phyloP scores from a whole-genome alignment of 2,888 invertebrate genomes.

The Willowsia nigromaculata region DNA sequence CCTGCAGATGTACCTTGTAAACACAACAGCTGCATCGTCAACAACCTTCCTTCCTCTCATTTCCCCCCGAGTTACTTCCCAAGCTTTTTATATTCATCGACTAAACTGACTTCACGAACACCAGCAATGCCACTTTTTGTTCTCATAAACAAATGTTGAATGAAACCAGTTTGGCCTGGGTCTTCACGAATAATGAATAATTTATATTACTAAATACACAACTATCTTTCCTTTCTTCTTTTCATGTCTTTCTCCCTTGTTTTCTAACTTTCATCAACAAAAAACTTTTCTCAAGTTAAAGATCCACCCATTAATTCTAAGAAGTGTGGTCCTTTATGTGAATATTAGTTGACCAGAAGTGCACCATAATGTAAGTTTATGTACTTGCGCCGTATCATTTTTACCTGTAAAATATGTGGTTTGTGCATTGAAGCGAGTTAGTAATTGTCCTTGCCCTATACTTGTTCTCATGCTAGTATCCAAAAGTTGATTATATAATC shows the following conservation, averaged over 20 bases:
- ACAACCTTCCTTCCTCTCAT: neutral
- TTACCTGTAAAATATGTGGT: neutral
- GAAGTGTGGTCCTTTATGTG: too few species aligned
- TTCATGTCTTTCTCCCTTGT: neutral
- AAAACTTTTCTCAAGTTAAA: too few species aligned
- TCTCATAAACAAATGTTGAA: neutral
- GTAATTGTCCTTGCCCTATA: neutral
- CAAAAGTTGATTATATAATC: neutral
- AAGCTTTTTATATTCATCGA: neutral
- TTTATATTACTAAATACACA: neutral
- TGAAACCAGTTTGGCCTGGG: neutral
- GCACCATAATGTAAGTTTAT: too few species aligned
- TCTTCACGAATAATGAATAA: neutral
- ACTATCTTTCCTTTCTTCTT: neutral
- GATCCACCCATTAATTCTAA: too few species aligned
- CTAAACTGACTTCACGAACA: neutral
- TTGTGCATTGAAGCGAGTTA: neutral
- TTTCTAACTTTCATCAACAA: too few species aligned
- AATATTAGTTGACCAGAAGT: too few species aligned
- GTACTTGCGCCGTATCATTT: neutral
- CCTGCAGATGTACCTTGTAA: neutral
- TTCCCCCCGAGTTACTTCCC: neutral
- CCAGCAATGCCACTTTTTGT: neutral
- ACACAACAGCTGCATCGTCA: conserved; percentile 8
- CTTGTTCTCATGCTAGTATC: neutral